Evolutionary conservation across 2,797 vertebrate species (phyloP).

Genomic region (Onychomys arenicola): DNA sequence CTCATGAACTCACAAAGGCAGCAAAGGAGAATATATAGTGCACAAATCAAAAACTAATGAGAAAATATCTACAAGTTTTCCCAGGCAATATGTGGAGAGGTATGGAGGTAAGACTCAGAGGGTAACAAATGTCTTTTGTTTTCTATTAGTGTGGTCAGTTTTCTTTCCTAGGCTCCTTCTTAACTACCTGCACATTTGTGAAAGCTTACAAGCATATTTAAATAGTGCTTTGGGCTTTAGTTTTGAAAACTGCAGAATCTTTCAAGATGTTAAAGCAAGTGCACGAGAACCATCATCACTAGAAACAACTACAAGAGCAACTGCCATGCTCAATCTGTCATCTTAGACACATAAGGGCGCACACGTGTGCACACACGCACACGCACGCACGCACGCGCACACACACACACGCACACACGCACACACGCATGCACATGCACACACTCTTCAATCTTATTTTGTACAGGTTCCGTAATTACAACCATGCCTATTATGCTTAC

Average conservation of each 20-base stretch:
- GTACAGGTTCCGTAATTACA: not conserved
- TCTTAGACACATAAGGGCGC: not conserved
- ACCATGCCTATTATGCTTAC: not conserved
- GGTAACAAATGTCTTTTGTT: not conserved
- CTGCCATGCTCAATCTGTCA: not conserved
- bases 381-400: too few relatives aligned
- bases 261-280: not conserved
- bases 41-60: conserved; percentile 33
- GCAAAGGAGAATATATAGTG: not conserved
- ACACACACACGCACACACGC: too few relatives aligned
- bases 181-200: not conserved
- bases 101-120: not conserved
- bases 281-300: not conserved
- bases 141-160: not conserved
- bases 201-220: not conserved
- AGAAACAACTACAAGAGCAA: not conserved
- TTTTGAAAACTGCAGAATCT: not conserved
- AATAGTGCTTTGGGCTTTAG: not conserved
- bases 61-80: not conserved
- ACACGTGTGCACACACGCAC: too few relatives aligned
- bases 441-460: not conserved
- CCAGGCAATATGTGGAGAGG: not conserved
- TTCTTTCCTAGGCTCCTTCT: not conserved
- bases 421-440: too few relatives aligned
- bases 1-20: conserved; percentile 44